These are phyloP conservation scores for Lymantria monacha DNA, from an alignment of 2,888 invertebrate genomes.

Conservation along the genomic window DNA sequence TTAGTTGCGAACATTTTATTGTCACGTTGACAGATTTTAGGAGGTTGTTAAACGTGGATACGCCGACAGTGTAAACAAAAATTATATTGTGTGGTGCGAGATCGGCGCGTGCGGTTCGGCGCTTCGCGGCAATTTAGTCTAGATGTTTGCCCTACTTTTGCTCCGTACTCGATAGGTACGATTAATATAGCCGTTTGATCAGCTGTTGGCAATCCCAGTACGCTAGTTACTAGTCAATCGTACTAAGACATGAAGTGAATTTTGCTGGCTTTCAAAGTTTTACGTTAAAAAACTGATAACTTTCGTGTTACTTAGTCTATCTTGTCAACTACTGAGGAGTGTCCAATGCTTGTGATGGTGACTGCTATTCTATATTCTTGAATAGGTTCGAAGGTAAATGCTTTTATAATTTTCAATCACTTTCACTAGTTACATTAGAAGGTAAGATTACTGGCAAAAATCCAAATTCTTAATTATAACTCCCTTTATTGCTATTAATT, in stretches of 20 bases:
- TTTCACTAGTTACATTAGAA: slow-evolving; percentile 44
- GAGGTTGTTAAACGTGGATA: slow-evolving; percentile 47
- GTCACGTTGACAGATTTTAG: slow-evolving; percentile 62
- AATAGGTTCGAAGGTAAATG: slow-evolving; percentile 45
- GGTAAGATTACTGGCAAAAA: slow-evolving; percentile 55
- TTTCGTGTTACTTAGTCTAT: slow-evolving; percentile 20
- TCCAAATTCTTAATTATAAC: slow-evolving; percentile 67
- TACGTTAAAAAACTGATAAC: slow-evolving; percentile 22
- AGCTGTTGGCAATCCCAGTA: slow-evolving; percentile 70
- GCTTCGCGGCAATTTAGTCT: slow-evolving; percentile 53
- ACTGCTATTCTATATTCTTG: slow-evolving; percentile 14
- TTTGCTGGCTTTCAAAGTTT: slow-evolving; percentile 13
- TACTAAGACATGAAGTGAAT: slow-evolving; percentile 38
- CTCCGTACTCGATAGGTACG: slow-evolving; percentile 58
- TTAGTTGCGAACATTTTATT: slow-evolving; percentile 58
- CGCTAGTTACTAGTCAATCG: slow-evolving; percentile 50
- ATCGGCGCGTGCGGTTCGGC: slow-evolving; percentile 54
- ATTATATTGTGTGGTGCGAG: slow-evolving; percentile 44
- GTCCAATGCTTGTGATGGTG: slow-evolving; percentile 13
- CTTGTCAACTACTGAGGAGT: not conserved
- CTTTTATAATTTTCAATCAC: slow-evolving; percentile 40
- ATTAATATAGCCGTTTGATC: slow-evolving; percentile 79
- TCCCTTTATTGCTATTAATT: slow-evolving; percentile 53
- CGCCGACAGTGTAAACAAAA: slow-evolving; percentile 70
- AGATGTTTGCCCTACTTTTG: slow-evolving; percentile 79